Conservation (phyloP, 2,113 vertebrate genomes). For the Lasiurus cinereus region DNA sequence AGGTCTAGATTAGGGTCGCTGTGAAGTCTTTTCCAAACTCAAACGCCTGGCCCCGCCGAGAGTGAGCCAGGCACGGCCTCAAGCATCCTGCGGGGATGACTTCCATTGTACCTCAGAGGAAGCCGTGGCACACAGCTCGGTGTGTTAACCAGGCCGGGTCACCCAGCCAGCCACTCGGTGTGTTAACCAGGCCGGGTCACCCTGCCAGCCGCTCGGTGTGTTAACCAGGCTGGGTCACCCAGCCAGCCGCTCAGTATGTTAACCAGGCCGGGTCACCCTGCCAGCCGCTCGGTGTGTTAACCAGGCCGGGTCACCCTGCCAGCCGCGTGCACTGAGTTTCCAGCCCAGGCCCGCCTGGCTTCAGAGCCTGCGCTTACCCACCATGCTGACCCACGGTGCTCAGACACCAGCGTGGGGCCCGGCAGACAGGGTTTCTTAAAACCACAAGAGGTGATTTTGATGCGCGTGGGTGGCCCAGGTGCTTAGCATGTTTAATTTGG, state of each 20-base stretch:
- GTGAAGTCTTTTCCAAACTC: neutral
- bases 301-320: neutral
- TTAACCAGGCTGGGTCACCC: neutral
- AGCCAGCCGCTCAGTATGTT: neutral
- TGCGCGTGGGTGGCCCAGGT: fast-evolving
- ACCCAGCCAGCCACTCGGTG: neutral
- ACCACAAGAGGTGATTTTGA: neutral
- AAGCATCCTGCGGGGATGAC: fast-evolving
- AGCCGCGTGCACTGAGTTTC: fast-evolving
- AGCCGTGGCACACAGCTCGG: neutral
- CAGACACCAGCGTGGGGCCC: neutral
- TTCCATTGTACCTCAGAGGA: neutral
- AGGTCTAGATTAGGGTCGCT: neutral
- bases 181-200: neutral
- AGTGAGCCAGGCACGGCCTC: neutral
- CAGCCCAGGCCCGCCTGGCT: neutral
- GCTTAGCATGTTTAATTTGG: fast-evolving
- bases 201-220: neutral
- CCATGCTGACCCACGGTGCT: neutral
- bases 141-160: neutral
- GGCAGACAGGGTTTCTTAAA: neutral
- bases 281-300: neutral
- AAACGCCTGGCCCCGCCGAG: fast-evolving
- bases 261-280: neutral
- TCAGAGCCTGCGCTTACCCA: neutral